Base-by-base conservation (phyloP, 2,113 vertebrate species). In the Tragelaphus strepsiceros region DNA sequence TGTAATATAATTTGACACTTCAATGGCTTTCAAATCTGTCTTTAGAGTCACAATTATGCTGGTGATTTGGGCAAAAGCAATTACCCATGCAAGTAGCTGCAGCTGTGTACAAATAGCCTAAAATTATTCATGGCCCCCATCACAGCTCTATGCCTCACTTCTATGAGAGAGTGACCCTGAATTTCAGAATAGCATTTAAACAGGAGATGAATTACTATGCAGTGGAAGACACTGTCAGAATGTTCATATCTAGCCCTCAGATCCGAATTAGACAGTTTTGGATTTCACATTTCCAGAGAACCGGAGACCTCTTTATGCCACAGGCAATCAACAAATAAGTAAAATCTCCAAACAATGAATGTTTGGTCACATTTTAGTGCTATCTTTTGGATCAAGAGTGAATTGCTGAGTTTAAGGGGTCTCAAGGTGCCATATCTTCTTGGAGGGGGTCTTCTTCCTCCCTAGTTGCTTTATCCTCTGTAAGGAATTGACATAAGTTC, bases 1-100 rank as follows among this genome's bases (percentile, higher is more conserved):
- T 96, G 91, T 97, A 88, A 97, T 95, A 92, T 97, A 97, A 97
- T 98, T 97, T 97, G 97, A 97, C 93, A 97, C 96, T 96, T 97
- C 91, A 98, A 0, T 97, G 93, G 78, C 96, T 98, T 97, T 98
- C 97, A 98, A 97, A 93, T 97, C 93, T 96, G 96, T 97, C 96
- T 97, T 96, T 89, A 97, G 97, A 97, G 89, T 71, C 98, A 98
- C 96, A 97, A 93, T 98, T 97, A 97, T 93, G 94, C 90, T 97
- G 96, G 95, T 89, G 96, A 98, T 97, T 97, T 97, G 93, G 94
- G 96, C 93, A 97, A 97, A 95, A 96, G 93, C 96, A 97, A 97
- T 98, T 97, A 98, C 46, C 71, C 97, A 93, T 90, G 94, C 84
- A 96, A 97, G 94, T 49, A 84, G 94, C 86, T 84, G 93, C 97